Evolutionary conservation across 2,888 invertebrate species (phyloP).

Genomic region (Cantharis rufa): DNA sequence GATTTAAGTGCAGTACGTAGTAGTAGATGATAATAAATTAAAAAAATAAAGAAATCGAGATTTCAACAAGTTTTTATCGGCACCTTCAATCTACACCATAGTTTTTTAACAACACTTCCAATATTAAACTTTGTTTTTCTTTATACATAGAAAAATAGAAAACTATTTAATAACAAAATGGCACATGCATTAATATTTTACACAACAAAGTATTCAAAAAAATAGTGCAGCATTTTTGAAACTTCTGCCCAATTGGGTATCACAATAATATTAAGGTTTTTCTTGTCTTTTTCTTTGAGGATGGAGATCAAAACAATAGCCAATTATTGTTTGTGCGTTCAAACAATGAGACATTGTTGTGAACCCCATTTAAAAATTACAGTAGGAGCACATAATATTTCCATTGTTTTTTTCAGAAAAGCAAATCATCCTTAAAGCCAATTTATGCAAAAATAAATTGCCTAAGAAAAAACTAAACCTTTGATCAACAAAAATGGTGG

Average conservation of each 20-base stretch:
- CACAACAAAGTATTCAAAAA: slow-evolving; percentile 27
- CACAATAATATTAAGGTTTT: slow-evolving; percentile 28
- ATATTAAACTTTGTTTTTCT: neutral
- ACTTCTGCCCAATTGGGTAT: slow-evolving; percentile 28
- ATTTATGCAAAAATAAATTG: slow-evolving; percentile 54
- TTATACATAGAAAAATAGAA: slow-evolving; percentile 7
- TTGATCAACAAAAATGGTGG: slow-evolving; percentile 12
- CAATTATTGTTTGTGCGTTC: slow-evolving; percentile 41
- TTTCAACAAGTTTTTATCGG: neutral
- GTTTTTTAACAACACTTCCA: neutral
- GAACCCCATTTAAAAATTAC: slow-evolving; percentile 9
- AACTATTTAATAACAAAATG: slow-evolving; percentile 26
- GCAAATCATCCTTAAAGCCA: slow-evolving; percentile 49
- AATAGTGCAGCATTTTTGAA: slow-evolving; percentile 25
- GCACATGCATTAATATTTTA: slow-evolving; percentile 23
- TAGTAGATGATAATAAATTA: neutral
- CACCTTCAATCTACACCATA: neutral
- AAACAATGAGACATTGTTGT: slow-evolving; percentile 50
- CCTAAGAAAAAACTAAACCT: slow-evolving; percentile 49
- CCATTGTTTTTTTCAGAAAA: slow-evolving; percentile 5
- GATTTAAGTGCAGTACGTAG: neutral
- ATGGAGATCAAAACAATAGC: slow-evolving; percentile 41
- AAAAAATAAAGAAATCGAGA: neutral
- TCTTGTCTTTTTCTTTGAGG: slow-evolving; percentile 23
- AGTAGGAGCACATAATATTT: slow-evolving; percentile 22